Conservation (phyloP, 2,888 invertebrate species). For the Plemyria rubiginata region DNA sequence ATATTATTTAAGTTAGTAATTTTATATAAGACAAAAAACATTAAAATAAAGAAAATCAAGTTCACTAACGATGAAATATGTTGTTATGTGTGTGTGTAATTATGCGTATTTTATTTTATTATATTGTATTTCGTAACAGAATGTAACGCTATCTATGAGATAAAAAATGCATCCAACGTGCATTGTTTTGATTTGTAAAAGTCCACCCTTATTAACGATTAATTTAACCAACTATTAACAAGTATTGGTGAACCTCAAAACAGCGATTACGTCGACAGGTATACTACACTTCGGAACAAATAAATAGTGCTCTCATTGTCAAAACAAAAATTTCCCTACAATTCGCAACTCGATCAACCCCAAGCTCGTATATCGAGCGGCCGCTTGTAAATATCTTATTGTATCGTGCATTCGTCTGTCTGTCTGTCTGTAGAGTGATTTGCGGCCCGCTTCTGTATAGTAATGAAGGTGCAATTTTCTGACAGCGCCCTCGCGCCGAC, state of each 20-base stretch:
- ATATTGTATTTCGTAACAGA: too few species aligned
- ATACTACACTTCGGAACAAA: conserved; percentile 31
- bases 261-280: conserved; percentile 24
- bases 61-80: too few species aligned
- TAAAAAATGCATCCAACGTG: too few species aligned
- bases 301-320: conserved; percentile 52
- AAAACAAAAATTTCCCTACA: conserved; percentile 61
- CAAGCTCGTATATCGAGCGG: conserved; percentile 45
- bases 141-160: too few species aligned
- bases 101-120: too few species aligned
- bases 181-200: too few species aligned
- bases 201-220: not conserved
- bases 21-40: too few species aligned
- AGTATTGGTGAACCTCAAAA: conserved; percentile 3
- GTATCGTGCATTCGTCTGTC: conserved; percentile 68
- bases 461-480: conserved; percentile 71
- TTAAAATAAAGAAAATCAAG: too few species aligned
- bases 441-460: conserved; percentile 73
- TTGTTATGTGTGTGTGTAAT: too few species aligned
- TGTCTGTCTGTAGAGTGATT: conserved; percentile 70
- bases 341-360: conserved; percentile 41
- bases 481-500: conserved; percentile 64
- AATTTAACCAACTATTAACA: not conserved
- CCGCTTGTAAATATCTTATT: conserved; percentile 76
- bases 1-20: too few species aligned